Conservation (phyloP, 2,113 vertebrate genomes). For the Toxotes jaculatrix region DNA sequence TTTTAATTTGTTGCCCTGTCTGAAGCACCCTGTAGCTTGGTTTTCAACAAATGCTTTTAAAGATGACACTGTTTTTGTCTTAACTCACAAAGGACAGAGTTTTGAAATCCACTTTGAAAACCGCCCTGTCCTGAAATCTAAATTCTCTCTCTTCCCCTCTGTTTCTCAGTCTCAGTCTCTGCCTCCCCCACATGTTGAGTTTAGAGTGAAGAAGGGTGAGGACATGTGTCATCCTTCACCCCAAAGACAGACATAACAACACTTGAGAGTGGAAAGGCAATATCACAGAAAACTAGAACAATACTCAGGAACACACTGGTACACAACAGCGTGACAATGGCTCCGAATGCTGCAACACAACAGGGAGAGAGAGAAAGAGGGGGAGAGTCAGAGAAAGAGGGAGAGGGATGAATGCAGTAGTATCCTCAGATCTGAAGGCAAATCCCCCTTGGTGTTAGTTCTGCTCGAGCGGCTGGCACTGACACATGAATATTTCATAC, state of each 20-base stretch:
- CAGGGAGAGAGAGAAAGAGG: constrained; percentile 4
- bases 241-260: constrained; percentile 44
- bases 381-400: constrained; percentile 27
- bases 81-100: background rate
- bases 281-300: constrained; percentile 67
- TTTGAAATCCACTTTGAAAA: background rate
- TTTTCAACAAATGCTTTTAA: background rate
- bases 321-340: constrained; percentile 65
- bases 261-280: constrained; percentile 42
- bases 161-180: background rate
- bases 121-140: background rate
- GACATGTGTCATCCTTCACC: background rate
- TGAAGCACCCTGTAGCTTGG: background rate
- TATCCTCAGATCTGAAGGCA: constrained; percentile 81
- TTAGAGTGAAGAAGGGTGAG: constrained; percentile 8
- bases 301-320: constrained; percentile 51
- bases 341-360: constrained; percentile 63
- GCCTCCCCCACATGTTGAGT: background rate
- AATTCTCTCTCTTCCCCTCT: background rate
- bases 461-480: constrained; percentile 74
- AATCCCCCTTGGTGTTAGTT: constrained; percentile 81
- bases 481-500: constrained; percentile 83
- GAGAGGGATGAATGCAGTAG: constrained; percentile 69
- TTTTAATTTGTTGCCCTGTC: background rate
- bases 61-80: background rate